Evolutionary conservation across 2,113 vertebrate species (phyloP), one percentile per base, ranked within the genome.

Genomic region (Ophthalmolycus amberensis): DNA sequence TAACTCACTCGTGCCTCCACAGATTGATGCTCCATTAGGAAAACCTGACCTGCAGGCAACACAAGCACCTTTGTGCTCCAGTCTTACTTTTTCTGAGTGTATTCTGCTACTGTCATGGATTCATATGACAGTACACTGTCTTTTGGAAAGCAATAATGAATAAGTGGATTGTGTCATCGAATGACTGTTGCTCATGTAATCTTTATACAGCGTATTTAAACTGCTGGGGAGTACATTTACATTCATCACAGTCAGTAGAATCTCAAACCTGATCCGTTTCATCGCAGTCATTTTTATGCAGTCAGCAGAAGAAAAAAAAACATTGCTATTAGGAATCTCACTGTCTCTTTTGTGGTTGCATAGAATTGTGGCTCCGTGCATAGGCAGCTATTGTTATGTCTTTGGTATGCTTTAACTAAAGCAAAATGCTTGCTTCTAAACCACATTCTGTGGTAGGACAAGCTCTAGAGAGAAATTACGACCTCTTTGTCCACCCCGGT

Each of bases 121-220:
- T 83, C 70, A 79, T 59, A 32, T 32, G 29, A 32, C 29, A 68
- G 58, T 70, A 25, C 40, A 82, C 77, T 38, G 62, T 84, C 63
- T 83, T 58, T 44, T 75, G 75, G 52, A 80, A 85, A 75, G 68
- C 59, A 81, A 60, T 77, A 85, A 76, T 79, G 52, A 77, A 65
- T 80, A 73, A 80, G 70, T 80, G 60, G 48, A 71, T 67, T 82
- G 77, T 73, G 77, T 75, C 75, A 81, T 79, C 50, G 85, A 60
- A 85, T 75, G 58, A 77, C 37, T 76, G 65, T 78, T 80, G 38
- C 42, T 70, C 62, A 63, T 81, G 74, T 84, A 79, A 76, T 27
- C 27, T 27, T 27, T 27, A 27, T 27, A 27, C 34, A 65, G 10
- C 2, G 4, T 38, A 63, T 85, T 82, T 82, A 38, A 29, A 52